Evolutionary conservation across 2,888 invertebrate genomes (phyloP), one percentile per base, ranked within the genome.

Genomic region (Eilema caniola): DNA sequence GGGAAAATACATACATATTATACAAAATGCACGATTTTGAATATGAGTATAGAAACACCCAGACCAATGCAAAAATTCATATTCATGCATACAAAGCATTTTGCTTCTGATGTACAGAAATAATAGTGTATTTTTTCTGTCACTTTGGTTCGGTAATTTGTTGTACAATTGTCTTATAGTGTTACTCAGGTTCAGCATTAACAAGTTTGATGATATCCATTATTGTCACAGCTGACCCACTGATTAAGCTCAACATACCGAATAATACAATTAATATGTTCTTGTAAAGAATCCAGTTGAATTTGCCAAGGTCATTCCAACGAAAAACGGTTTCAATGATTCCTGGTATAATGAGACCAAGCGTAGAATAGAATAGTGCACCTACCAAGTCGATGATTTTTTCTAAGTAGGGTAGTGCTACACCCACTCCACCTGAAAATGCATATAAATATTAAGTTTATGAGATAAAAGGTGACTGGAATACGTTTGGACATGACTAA

Each of bases 281-380:
- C 86, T 98, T 98, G 88, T 96, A 95, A 0, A 98, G 86, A 61
- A 96, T 95, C 97, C 97, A 97, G 62, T 97, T 96, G 76, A 90
- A 96, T 73, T 83, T 90, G 5, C 98, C 98, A 10, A 97, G 95
- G 74, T 96, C 94, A 31, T 97, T 96, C 96, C 97, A 97, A 62
- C 96, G 93, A 71, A 96, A 96, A 0, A 98, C 95, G 0, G 97
- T 97, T 81, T 98, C 97, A 1, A 98, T 93, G 3, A 97, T 89
- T 0, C 97, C 97, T n/a, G 98, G 98, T 60, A 97, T 96, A 72
- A 97, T 96, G 56, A 98, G 95, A 2, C 99, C 98, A 61, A 97
- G 94, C 23, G 96, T 96, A 0, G 97, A 97, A 84, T 97, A 97
- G 83, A 97, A 97, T 12, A 97, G 84, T 2, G 95, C 92, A 1